Percentiles rank a stretch among this genome's conserved stretches.
These are phyloP conservation scores for Drosophila sturtevanti DNA, from an alignment of 1,140 invertebrate species.

Conservation along the genomic window DNA sequence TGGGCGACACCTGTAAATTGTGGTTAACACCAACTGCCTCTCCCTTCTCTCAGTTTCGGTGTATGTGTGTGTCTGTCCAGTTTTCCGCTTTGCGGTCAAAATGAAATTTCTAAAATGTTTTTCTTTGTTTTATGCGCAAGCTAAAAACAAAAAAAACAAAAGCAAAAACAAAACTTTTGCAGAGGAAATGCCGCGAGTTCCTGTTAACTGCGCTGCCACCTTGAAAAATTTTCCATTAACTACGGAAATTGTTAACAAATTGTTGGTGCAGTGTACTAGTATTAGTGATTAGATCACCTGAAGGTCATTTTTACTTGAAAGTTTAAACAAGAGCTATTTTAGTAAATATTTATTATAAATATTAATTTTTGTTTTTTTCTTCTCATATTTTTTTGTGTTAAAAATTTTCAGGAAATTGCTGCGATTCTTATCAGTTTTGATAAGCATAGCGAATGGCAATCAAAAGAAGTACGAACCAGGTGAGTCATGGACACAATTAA, in stretches of 20 bases:
- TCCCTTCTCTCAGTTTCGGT: slow-evolving; percentile 13
- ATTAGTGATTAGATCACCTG: slow-evolving; percentile 11
- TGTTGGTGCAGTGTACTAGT: slow-evolving; percentile 31
- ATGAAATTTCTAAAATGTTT: slow-evolving; percentile 81
- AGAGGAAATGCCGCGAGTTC: slow-evolving; percentile 71
- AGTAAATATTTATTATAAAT: background rate
- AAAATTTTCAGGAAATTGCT: slow-evolving; percentile 94
- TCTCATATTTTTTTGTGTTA: too few relatives aligned
- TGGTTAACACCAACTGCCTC: slow-evolving; percentile 58
- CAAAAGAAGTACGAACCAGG: slow-evolving; percentile 98
- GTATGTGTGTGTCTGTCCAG: background rate
- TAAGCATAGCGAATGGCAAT: slow-evolving; percentile 97
- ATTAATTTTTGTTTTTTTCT: background rate
- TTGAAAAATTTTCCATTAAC: slow-evolving; percentile 51
- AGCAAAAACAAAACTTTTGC: slow-evolving; percentile 12
- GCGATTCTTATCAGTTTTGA: slow-evolving; percentile 98
- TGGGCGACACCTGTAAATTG: slow-evolving; percentile 77
- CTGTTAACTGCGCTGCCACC: slow-evolving; percentile 34
- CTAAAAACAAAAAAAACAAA: background rate
- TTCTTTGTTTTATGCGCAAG: slow-evolving; percentile 77
- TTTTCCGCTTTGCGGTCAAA: slow-evolving; percentile 69
- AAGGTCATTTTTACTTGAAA: slow-evolving; percentile 9
- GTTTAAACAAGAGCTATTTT: slow-evolving; percentile 5
- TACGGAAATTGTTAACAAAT: slow-evolving; percentile 74
- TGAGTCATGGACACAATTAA: slow-evolving; percentile 83